These are phyloP conservation scores for Zosterops hypoxanthus DNA, from an alignment of 2,113 vertebrate genomes.

Conservation along the genomic window DNA sequence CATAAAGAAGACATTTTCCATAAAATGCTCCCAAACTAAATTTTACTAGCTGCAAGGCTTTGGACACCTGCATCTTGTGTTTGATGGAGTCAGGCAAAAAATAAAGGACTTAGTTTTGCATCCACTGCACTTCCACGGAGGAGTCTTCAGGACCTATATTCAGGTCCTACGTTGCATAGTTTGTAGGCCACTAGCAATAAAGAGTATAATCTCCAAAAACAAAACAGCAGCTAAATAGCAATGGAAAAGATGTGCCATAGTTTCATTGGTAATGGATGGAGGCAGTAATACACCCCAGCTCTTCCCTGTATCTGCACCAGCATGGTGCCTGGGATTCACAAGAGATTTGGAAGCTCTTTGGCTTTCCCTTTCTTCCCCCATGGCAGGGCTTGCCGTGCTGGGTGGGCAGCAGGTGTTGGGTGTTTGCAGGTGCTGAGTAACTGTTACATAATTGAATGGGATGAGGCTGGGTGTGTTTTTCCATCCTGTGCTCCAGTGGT, in stretches of 20 bases:
- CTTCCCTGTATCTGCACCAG: not conserved
- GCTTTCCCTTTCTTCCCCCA: not conserved
- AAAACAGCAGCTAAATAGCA: not conserved
- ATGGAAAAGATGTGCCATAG: not conserved
- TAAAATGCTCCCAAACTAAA: not conserved
- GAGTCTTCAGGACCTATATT: not conserved
- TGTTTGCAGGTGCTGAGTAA: not conserved
- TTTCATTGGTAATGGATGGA: not conserved
- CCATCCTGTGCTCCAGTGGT: too few relatives aligned
- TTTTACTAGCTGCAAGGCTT: not conserved
- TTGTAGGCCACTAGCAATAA: not conserved
- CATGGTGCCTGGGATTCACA: fast-evolving
- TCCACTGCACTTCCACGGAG: not conserved
- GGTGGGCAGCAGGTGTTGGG: not conserved
- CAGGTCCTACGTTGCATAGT: not conserved
- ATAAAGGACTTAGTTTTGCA: not conserved
- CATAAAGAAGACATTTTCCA: not conserved
- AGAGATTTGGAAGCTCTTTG: not conserved
- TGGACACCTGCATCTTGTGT: not conserved
- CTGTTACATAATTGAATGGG: not conserved
- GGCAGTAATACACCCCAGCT: fast-evolving
- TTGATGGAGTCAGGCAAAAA: not conserved
- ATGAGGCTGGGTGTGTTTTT: not conserved
- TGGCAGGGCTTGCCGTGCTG: not conserved
- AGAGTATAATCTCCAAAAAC: not conserved